Conservation (phyloP, 2,797 vertebrate species). For the Mastacembelus armatus region DNA sequence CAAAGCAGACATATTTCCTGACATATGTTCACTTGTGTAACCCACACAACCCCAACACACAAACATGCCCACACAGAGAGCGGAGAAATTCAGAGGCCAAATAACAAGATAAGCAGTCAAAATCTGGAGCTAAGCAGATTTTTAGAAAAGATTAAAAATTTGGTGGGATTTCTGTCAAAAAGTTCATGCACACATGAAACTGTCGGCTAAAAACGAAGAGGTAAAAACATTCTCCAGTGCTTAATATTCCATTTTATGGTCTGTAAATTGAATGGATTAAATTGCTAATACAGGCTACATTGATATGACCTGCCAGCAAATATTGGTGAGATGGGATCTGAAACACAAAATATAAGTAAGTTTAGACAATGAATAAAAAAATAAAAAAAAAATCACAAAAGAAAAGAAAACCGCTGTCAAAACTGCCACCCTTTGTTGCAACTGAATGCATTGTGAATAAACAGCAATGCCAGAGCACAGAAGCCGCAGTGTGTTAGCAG, state of each 20-base stretch:
- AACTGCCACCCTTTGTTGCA: conserved; percentile 38
- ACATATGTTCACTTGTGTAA: conserved; percentile 31
- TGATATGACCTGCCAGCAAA: neutral
- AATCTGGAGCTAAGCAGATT: neutral
- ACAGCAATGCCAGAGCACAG: conserved; percentile 49
- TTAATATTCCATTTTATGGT: neutral
- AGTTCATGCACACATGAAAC: neutral
- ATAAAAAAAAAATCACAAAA: conserved; percentile 1
- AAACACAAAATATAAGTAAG: neutral
- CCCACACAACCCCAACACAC: conserved; percentile 5
- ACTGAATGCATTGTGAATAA: conserved; percentile 53
- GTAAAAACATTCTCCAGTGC: no score
- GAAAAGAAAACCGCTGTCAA: conserved; percentile 24
- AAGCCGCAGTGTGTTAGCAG: conserved; percentile 57
- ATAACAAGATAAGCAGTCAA: neutral
- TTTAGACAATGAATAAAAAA: conserved; percentile 4
- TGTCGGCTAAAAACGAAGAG: neutral
- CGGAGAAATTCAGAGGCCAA: neutral
- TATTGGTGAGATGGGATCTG: neutral
- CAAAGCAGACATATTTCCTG: conserved; percentile 25
- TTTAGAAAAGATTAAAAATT: neutral
- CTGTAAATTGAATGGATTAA: neutral
- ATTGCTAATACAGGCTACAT: neutral
- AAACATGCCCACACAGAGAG: conserved; percentile 4
- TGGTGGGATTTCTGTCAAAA: neutral